Evolutionary conservation across 2,888 invertebrate species (phyloP), one percentile per base, ranked within the genome.

Genomic region (Caenorhabditis sp.): DNA sequence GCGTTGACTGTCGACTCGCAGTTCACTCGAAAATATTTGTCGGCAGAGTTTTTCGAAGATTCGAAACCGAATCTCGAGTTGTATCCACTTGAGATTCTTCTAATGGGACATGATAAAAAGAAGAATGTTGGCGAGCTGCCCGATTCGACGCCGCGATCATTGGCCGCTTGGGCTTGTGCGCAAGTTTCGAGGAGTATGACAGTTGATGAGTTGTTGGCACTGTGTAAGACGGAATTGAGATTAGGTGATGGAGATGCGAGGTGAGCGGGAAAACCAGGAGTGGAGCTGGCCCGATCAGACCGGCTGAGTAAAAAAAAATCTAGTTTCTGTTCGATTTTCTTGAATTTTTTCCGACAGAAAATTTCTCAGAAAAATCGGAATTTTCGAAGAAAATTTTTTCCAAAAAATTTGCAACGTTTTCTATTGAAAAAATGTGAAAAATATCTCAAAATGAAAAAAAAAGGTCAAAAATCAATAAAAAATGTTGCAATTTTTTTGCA

Each of bases 141-240:
- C 0, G 75, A 73, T 36, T 62, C 63, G 10, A 61, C 66, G 0
- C 69, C 74, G 2, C 17, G 69, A 19, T 58, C 61, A 6, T 49
- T 74, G 58, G 66, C 69, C 1, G 71, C 78, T 5, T 80, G 80
- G 80, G 78, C 80, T 12, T 80, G 76, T 73, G 80, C 80, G n/a
- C 80, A 80, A 68, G 77, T 80, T 0, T 80, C 80, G 23, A 62
- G 78, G 21, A 71, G 70, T 53, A 78, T 73, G 70, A 72, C 68
- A 3, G 66, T 78, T 4, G 75, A 74, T n/a, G 75, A 78, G 21
- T 54, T 80, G n/a, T 65, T 80, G 10, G 19, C 58, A 0, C 31
- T 80, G 21, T 76, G 77, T 36, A 78, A 69, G 27, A 67, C 50
- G 12, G 76, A 80, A 53, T 66, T 80, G 23, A 54, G 78, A 53